Evolutionary conservation across 2,113 vertebrate genomes (phyloP).

Genomic region (human (Homo sapiens)): GRCh38 chr13:83696001-83696500

Average conservation of each 20-base stretch:
- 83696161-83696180: constrained; percentile 39
- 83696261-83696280: neutral
- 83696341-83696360: neutral
- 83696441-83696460: neutral
- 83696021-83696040: neutral
- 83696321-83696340: neutral
- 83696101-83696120: neutral
- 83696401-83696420: neutral
- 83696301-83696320: neutral
- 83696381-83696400: neutral
- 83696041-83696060: neutral
- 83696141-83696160: constrained; percentile 57
- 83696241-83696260: neutral
- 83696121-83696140: neutral
- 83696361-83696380: neutral
- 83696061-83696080: neutral
- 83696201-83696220: constrained; percentile 30
- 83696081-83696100: neutral
- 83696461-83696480: neutral
- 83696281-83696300: neutral
- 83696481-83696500: neutral
- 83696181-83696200: constrained; percentile 35
- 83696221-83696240: constrained; percentile 4
- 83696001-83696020: constrained; percentile 50
- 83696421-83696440: neutral